Evolutionary conservation across 1,140 invertebrate genomes (phyloP).

Genomic region (Coenobita brevimanus): DNA sequence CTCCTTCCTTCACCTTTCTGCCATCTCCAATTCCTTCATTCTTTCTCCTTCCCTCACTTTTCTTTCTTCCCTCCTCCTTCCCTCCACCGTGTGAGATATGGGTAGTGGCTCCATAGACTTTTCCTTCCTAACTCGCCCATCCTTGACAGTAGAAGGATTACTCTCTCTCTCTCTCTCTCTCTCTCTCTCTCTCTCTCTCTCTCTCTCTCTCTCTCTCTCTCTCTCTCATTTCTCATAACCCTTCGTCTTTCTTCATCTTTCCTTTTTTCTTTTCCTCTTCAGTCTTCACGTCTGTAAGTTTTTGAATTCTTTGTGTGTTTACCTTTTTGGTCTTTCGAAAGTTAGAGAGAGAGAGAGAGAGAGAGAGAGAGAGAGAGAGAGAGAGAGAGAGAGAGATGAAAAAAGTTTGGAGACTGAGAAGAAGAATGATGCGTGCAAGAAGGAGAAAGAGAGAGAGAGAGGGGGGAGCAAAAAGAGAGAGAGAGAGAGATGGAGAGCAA

Average conservation of each 20-base stretch:
- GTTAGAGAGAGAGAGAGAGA: not conserved
- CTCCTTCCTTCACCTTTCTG: not conserved
- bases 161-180: slow-evolving; percentile 17
- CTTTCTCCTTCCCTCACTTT: not conserved
- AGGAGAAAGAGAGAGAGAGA: not conserved
- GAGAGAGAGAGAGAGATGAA: not conserved
- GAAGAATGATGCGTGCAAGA: not conserved
- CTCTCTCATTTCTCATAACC: not conserved
- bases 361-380: not conserved
- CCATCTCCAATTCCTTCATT: not conserved
- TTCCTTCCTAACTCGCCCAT: slow-evolving; percentile 51
- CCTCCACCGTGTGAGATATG: slow-evolving; percentile 38
- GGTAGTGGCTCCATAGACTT: slow-evolving; percentile 31
- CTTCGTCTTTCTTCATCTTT: not conserved
- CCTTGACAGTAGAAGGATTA: slow-evolving; percentile 41
- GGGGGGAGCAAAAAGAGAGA: not conserved
- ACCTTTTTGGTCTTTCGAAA: too few species aligned
- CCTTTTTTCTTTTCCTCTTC: not conserved
- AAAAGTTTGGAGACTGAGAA: not conserved
- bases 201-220: not conserved
- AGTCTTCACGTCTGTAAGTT: not conserved
- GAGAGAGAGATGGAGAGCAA: not conserved
- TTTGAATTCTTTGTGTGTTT: too few species aligned
- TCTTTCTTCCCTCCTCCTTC: not conserved
- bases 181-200: not conserved